Percentiles rank a stretch among this genome's conserved stretches.
These are phyloP conservation scores for Clarias gariepinus DNA, from an alignment of 2,113 vertebrate species.

Conservation along the genomic window DNA sequence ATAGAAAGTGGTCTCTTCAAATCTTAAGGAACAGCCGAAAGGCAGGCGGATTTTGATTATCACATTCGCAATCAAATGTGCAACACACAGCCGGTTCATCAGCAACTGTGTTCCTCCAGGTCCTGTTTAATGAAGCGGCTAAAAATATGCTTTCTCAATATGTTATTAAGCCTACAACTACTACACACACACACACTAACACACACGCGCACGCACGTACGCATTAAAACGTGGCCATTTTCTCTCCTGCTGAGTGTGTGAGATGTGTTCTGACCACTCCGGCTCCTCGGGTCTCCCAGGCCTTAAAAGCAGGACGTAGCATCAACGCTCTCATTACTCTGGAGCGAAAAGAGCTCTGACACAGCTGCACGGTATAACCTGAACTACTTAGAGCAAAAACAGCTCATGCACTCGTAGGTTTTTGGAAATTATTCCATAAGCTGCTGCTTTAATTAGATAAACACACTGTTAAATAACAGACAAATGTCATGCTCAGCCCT, in stretches of 20 bases:
- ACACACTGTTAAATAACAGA: background rate
- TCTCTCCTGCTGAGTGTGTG: background rate
- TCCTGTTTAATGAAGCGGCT: conserved; percentile 22
- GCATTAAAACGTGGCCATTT: background rate
- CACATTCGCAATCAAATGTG: conserved; percentile 10
- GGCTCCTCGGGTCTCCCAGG: background rate
- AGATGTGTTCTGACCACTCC: background rate
- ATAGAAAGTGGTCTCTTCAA: background rate
- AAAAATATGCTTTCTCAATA: conserved; percentile 25
- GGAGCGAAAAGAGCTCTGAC: background rate
- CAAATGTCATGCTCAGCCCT: background rate
- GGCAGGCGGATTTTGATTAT: background rate
- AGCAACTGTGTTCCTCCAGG: conserved; percentile 28
- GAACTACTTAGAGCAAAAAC: background rate
- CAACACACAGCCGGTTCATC: background rate
- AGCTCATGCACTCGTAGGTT: background rate
- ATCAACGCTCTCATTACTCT: background rate
- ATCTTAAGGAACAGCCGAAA: conserved; percentile 7
- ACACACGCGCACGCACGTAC: too few species aligned
- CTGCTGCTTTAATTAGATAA: conserved; percentile 1
- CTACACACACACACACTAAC: background rate
- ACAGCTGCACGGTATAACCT: background rate
- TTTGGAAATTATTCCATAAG: background rate
- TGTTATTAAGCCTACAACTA: background rate
- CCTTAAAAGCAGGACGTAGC: conserved; percentile 2